These are phyloP conservation scores for Pecten maximus DNA, from an alignment of 2,888 invertebrate genomes.

Conservation along the genomic window DNA sequence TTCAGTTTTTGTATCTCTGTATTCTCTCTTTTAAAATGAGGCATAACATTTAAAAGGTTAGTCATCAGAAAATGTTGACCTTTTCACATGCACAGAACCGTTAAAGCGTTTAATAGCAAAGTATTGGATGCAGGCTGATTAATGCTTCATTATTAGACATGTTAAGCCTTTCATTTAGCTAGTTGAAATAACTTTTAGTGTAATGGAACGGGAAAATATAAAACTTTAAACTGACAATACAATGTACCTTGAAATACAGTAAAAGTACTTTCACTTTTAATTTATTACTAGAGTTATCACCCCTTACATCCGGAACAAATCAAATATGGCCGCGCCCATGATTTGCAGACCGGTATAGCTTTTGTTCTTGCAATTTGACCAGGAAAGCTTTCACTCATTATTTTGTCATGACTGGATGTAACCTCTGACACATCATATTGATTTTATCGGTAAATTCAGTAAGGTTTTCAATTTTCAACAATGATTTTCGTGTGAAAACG, in stretches of 20 bases:
- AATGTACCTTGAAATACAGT: neutral
- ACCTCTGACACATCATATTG: neutral
- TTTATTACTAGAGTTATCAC: neutral
- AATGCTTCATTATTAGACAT: no score
- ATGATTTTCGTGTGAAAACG: neutral
- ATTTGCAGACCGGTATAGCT: neutral
- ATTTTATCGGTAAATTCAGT: neutral
- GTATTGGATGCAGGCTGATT: no score
- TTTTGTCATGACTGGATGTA: neutral
- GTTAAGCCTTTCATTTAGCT: no score
- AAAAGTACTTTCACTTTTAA: neutral
- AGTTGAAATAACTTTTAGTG: no score
- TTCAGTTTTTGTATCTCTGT: no score
- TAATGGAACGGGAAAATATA: no score
- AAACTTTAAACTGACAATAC: no score
- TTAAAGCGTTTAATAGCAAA: no score
- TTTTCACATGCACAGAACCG: no score
- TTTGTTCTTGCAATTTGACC: neutral
- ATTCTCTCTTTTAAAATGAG: no score
- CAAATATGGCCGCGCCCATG: slow-evolving; percentile 3
- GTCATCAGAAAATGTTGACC: no score
- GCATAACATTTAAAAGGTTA: no score
- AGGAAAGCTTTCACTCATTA: neutral
- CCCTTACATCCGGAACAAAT: neutral
- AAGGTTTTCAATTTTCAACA: neutral